Conservation (phyloP, 2,888 invertebrate genomes). For the Polymixis lichenea region DNA sequence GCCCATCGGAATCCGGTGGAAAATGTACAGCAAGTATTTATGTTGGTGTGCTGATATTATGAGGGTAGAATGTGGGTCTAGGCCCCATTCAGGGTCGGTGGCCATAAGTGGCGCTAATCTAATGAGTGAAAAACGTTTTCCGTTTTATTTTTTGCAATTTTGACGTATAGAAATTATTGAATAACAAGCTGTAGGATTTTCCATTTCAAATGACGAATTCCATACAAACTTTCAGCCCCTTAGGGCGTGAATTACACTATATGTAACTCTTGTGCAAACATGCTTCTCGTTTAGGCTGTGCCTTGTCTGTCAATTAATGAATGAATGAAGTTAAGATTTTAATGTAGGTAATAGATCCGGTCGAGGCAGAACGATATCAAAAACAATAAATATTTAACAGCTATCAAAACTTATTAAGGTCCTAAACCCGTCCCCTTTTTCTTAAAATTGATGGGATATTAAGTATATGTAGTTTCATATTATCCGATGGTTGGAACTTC, state of each 20-base stretch:
- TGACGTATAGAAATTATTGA: not conserved
- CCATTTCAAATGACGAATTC: not conserved
- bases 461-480: too few relatives aligned
- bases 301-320: not conserved
- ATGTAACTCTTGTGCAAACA: not conserved
- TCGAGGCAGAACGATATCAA: not conserved
- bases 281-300: not conserved
- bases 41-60: slow-evolving; percentile 46
- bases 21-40: slow-evolving; percentile 38
- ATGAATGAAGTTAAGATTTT: not conserved
- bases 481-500: not conserved
- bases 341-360: too few relatives aligned
- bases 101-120: slow-evolving; percentile 44
- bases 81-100: slow-evolving; percentile 55
- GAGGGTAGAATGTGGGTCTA: slow-evolving; percentile 65
- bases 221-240: not conserved
- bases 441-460: not conserved
- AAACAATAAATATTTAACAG: not conserved
- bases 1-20: slow-evolving; percentile 40
- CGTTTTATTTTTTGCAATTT: slow-evolving; percentile 10
- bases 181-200: too few relatives aligned
- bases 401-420: not conserved
- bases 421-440: not conserved
- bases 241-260: not conserved
- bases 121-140: slow-evolving; percentile 45